Percentiles rank a stretch among this genome's conserved stretches.
phyloP scores from a whole-genome alignment of 1,140 invertebrate genomes.

The Cydia splendana region DNA sequence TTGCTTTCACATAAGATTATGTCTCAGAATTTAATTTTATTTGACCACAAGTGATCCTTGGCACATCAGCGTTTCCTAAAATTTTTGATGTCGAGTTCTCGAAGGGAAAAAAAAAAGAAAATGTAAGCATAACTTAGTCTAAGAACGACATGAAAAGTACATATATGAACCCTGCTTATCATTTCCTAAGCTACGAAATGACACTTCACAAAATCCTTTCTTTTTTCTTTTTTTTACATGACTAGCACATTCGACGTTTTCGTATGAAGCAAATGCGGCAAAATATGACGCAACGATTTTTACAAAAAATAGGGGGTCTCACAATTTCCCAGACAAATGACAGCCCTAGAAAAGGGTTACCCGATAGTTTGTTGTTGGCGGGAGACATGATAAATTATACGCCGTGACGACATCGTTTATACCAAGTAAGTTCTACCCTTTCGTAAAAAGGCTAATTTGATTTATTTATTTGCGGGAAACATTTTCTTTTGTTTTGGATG shows the following conservation, averaged over 20 bases:
- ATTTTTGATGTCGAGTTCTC: no score
- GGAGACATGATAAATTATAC: slow-evolving; percentile 26
- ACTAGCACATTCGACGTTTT: background rate
- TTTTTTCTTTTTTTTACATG: no score
- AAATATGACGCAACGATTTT: slow-evolving; percentile 12
- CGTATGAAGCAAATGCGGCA: background rate
- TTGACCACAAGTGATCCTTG: no score
- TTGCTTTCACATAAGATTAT: no score
- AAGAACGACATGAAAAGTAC: no score
- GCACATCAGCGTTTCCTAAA: no score
- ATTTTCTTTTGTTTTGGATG: background rate
- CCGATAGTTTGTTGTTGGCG: slow-evolving; percentile 30
- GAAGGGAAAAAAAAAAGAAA: no score
- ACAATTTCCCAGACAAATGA: slow-evolving; percentile 23
- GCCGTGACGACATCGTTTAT: slow-evolving; percentile 22
- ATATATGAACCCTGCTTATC: no score
- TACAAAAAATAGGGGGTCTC: background rate
- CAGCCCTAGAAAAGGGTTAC: slow-evolving; percentile 27
- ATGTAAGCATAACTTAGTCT: no score
- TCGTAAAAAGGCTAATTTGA: slow-evolving; percentile 28
- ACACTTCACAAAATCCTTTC: no score
- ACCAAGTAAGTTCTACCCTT: slow-evolving; percentile 21
- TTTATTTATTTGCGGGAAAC: slow-evolving; percentile 14
- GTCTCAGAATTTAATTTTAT: no score
- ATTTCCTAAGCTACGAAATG: no score